Conservation (phyloP, 2,797 vertebrate species). For the Myotis myotis region DNA sequence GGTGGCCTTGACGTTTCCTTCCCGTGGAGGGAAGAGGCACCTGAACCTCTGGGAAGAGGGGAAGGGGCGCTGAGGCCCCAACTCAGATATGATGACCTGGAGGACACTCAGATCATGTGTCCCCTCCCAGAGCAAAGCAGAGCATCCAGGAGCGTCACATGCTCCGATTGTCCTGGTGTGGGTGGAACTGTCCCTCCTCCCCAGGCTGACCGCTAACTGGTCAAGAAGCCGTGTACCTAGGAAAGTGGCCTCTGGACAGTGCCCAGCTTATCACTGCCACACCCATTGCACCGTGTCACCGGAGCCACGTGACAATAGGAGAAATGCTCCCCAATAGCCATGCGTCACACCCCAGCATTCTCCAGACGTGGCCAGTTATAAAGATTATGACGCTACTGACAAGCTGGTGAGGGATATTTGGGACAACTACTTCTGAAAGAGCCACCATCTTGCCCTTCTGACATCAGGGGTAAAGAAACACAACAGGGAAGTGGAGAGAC, state of each 20-base stretch:
- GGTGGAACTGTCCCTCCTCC: background rate
- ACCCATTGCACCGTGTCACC: fast-evolving
- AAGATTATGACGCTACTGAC: fast-evolving
- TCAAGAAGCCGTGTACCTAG: background rate
- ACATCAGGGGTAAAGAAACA: no score
- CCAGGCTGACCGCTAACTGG: fast-evolving
- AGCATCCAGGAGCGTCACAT: fast-evolving
- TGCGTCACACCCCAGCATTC: fast-evolving
- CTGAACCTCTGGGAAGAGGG: background rate
- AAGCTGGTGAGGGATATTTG: background rate
- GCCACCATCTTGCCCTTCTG: background rate
- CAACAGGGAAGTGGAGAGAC: background rate
- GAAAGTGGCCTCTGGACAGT: no score
- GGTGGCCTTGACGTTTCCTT: background rate
- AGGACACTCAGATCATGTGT: fast-evolving
- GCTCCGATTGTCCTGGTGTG: no score
- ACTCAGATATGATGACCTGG: fast-evolving
- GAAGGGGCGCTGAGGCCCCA: background rate
- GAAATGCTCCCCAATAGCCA: fast-evolving
- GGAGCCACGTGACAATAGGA: fast-evolving
- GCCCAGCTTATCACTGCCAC: fast-evolving
- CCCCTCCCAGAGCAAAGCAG: background rate
- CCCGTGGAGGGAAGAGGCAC: fast-evolving
- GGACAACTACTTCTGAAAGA: background rate
- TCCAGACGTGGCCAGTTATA: background rate